phyloP scores from a whole-genome alignment of 2,888 invertebrate genomes.

The Drosophila tripunctata region DNA sequence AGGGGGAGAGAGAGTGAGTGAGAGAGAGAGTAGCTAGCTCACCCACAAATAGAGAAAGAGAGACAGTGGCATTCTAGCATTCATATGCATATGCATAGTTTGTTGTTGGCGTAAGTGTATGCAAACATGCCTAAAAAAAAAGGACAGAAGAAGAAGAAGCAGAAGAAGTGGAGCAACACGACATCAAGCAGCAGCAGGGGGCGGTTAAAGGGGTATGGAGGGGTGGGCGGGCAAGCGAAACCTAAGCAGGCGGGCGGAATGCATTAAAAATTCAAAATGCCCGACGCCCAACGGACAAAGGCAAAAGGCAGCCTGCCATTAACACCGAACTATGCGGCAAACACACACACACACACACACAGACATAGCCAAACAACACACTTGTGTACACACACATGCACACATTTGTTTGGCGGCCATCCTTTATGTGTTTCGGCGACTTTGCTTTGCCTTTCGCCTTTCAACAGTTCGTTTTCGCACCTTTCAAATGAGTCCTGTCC shows the following conservation, averaged over 20 bases:
- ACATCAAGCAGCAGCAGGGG: slow-evolving; percentile 5
- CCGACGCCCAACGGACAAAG: slow-evolving; percentile 65
- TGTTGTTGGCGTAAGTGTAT: slow-evolving; percentile 72
- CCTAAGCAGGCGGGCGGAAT: slow-evolving; percentile 57
- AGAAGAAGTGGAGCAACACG: slow-evolving; percentile 48
- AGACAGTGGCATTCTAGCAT: slow-evolving; percentile 32
- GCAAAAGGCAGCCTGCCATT: slow-evolving; percentile 68
- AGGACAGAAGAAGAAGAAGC: too few relatives aligned
- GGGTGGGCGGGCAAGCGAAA: not conserved
- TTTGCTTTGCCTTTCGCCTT: slow-evolving; percentile 62
- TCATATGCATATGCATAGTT: slow-evolving; percentile 77
- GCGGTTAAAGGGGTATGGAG: not conserved
- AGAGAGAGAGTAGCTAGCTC: slow-evolving; percentile 12
- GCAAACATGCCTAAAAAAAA: slow-evolving; percentile 77
- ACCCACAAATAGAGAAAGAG: slow-evolving; percentile 10
- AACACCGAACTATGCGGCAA: slow-evolving; percentile 58
- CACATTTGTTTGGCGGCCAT: slow-evolving; percentile 44
- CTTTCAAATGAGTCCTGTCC: slow-evolving; percentile 48
- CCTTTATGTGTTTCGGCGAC: slow-evolving; percentile 43
- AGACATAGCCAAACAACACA: too few relatives aligned
- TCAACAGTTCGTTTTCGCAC: slow-evolving; percentile 65
- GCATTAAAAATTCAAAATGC: slow-evolving; percentile 80
- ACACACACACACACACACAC: slow-evolving; percentile 15
- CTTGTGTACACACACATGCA: not conserved
- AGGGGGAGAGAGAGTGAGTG: slow-evolving; percentile 9